Conservation (phyloP, 2,797 vertebrate species). For the Momotus momota region DNA sequence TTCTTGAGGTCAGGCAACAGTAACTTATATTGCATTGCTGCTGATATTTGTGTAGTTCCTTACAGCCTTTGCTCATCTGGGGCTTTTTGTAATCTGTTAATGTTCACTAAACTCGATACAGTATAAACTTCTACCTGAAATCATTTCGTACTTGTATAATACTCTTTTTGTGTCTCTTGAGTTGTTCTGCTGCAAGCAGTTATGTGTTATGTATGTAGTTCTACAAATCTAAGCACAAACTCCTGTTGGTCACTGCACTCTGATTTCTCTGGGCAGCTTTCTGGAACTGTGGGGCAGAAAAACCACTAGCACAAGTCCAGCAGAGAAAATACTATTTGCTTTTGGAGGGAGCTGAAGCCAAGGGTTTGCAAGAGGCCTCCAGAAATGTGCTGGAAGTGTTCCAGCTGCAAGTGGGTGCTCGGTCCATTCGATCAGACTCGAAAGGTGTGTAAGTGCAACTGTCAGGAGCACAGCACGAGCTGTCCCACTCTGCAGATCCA, state of each 20-base stretch:
- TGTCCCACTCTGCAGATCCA: neutral
- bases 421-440: rapidly evolving
- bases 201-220: neutral
- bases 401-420: neutral
- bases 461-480: neutral
- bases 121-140: neutral
- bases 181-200: neutral
- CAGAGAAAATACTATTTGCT: neutral
- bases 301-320: neutral
- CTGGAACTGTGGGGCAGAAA: neutral
- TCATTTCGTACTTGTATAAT: neutral
- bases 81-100: neutral
- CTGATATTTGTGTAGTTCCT: neutral
- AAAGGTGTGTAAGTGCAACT: rapidly evolving
- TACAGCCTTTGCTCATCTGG: neutral
- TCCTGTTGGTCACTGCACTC: neutral
- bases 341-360: neutral
- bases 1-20: neutral
- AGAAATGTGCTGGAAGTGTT: neutral
- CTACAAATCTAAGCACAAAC: neutral
- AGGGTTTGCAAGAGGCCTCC: neutral
- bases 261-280: neutral
- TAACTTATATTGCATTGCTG: neutral
- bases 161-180: neutral
- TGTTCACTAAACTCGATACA: neutral